phyloP scores from a whole-genome alignment of 1,140 invertebrate species.

The Cherax quadricarinatus region DNA sequence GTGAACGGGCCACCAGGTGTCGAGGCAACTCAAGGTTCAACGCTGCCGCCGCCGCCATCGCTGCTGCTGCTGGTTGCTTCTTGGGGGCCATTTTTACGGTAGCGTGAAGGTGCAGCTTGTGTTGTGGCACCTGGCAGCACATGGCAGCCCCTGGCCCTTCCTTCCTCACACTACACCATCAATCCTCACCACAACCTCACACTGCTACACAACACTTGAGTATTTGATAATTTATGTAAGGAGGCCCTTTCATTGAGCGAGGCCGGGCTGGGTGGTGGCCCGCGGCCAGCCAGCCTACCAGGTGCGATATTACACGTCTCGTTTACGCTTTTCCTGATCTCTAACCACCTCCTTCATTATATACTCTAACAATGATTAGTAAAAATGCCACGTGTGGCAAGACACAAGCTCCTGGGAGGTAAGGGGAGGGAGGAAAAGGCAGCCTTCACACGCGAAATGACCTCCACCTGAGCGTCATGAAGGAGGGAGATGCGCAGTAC shows the following conservation, averaged over 20 bases:
- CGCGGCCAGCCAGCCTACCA: constrained; percentile 50
- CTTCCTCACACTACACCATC: not conserved
- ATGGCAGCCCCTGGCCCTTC: not conserved
- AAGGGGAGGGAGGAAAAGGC: not conserved
- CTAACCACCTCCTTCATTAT: constrained; percentile 9
- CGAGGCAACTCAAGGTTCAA: not conserved
- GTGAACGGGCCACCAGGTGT: not conserved
- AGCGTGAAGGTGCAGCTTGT: not conserved
- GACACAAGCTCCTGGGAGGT: constrained; percentile 23
- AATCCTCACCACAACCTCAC: not conserved
- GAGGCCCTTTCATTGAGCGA: constrained; percentile 61
- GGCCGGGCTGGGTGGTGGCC: constrained; percentile 22
- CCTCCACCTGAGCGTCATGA: constrained; percentile 52
- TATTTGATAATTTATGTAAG: constrained; percentile 67
- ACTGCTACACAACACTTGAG: constrained; percentile 35
- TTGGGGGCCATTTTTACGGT: not conserved
- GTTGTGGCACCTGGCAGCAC: no score
- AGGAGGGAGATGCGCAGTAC: constrained; percentile 52
- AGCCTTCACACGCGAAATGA: constrained; percentile 56
- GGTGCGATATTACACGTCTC: constrained; percentile 64
- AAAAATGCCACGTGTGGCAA: constrained; percentile 61
- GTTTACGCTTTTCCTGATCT: constrained; percentile 55
- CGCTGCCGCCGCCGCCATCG: not conserved
- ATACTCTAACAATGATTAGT: not conserved
- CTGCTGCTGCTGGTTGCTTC: not conserved